Conservation (phyloP, 2,888 invertebrate genomes). For the Parnassius apollo region DNA sequence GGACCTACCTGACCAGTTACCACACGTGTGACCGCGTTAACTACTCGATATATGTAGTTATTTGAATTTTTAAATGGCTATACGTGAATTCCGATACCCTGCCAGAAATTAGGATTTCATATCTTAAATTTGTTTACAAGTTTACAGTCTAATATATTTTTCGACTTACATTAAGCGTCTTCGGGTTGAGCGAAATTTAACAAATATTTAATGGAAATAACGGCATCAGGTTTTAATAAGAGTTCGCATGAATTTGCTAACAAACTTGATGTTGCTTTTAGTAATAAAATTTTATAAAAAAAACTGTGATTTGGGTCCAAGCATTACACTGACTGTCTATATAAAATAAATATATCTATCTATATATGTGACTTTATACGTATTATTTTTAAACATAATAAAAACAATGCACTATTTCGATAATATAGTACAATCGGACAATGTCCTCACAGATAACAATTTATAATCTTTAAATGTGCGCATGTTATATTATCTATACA, state of each 20-base stretch:
- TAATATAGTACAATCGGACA: background rate
- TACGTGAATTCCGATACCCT: slow-evolving; percentile 11
- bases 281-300: background rate
- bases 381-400: background rate
- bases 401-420: slow-evolving; percentile 1
- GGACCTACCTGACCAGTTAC: slow-evolving; percentile 23
- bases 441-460: slow-evolving; percentile 2
- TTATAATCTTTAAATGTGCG: background rate
- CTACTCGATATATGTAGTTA: slow-evolving; percentile 13
- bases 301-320: background rate
- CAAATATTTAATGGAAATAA: background rate
- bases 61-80: slow-evolving; percentile 13
- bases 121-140: background rate
- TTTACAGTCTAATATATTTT: background rate
- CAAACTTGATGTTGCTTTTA: background rate
- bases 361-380: too few relatives aligned
- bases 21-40: slow-evolving; percentile 11
- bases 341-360: too few relatives aligned
- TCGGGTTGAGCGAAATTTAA: too few relatives aligned
- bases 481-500: background rate
- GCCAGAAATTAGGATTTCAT: slow-evolving; percentile 8
- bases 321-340: too few relatives aligned
- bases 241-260: background rate
- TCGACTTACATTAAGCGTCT: too few relatives aligned
- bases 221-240: background rate